Conservation (phyloP, 2,797 vertebrate species). For the Manis crassicaudata region DNA sequence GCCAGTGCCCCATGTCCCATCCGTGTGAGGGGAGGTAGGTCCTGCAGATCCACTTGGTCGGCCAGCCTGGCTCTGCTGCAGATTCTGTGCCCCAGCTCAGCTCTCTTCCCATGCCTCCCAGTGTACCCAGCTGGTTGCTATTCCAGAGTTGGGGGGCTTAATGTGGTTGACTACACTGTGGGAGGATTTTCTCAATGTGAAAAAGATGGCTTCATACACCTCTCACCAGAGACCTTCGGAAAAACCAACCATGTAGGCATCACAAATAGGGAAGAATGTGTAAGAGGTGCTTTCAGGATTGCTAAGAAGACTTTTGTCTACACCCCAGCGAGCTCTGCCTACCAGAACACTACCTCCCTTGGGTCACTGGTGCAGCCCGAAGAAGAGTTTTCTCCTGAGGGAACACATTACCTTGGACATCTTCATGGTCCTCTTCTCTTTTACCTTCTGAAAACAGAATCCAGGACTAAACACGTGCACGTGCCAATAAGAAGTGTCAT, state of each 20-base stretch:
- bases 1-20: background rate
- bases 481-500: accelerated
- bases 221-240: background rate
- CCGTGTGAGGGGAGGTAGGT: background rate
- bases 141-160: background rate
- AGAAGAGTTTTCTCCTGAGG: background rate
- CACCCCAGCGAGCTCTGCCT: background rate
- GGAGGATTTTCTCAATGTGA: background rate
- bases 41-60: background rate
- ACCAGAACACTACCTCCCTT: background rate
- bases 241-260: background rate
- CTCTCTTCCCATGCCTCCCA: background rate
- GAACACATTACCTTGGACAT: background rate
- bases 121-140: background rate
- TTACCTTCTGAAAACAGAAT: background rate
- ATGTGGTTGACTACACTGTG: accelerated
- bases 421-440: background rate
- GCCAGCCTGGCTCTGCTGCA: background rate
- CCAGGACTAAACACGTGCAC: accelerated
- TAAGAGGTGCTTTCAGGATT: background rate
- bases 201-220: no score
- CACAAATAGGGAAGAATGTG: accelerated
- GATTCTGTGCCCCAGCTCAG: accelerated
- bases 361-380: background rate
- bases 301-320: accelerated